Evolutionary conservation across 2,113 vertebrate genomes (phyloP).

Genomic region (Chamaea fasciata): DNA sequence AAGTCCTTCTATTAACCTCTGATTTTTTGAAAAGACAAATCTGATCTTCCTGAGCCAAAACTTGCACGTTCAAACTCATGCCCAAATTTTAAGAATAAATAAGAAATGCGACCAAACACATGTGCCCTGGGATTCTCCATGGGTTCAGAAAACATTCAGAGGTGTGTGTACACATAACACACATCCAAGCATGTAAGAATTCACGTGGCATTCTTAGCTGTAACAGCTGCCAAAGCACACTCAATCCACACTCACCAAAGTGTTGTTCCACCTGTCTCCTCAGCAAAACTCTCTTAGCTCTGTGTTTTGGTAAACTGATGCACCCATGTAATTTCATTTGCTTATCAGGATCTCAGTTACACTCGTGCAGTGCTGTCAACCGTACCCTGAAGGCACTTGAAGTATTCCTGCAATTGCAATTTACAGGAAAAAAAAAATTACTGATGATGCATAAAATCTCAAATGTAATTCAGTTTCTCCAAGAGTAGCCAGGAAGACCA

Average conservation of each 20-base stretch:
- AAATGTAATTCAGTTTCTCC: not conserved
- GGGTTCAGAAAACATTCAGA: not conserved
- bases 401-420: slow-evolving; percentile 10
- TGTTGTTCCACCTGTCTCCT: not conserved
- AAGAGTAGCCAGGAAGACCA: not conserved
- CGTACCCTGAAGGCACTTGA: not conserved
- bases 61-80: not conserved
- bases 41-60: not conserved
- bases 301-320: not conserved
- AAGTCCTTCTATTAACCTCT: not conserved
- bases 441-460: not conserved
- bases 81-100: not conserved
- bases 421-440: not conserved
- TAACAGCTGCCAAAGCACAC: not conserved
- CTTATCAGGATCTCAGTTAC: not conserved
- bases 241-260: not conserved
- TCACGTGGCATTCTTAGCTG: not conserved
- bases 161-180: rapidly evolving
- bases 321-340: not conserved
- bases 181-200: not conserved
- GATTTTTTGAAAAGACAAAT: not conserved
- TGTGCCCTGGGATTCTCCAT: not conserved
- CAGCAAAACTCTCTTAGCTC: not conserved
- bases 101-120: not conserved
- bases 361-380: not conserved